Evolutionary conservation across 2,113 vertebrate genomes (phyloP).

Genomic region (Phaethornis superciliosus): DNA sequence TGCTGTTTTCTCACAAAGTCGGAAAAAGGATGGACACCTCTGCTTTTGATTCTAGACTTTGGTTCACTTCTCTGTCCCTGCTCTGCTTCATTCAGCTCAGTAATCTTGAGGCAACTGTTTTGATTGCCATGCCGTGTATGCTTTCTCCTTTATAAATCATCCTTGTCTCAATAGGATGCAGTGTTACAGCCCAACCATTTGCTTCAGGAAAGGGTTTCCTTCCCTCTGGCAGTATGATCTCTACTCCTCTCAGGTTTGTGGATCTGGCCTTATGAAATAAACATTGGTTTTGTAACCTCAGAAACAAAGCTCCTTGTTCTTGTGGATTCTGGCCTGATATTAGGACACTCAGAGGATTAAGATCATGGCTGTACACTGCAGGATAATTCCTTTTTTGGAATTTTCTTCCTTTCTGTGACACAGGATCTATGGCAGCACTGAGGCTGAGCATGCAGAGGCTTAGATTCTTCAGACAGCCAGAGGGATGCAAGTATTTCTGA

Average conservation of each 20-base stretch:
- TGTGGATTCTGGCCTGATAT: not conserved
- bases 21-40: not conserved
- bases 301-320: conserved; percentile 33
- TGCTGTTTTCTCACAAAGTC: not conserved
- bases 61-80: not conserved
- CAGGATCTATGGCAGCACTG: not conserved
- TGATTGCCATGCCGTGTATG: not conserved
- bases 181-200: conserved; percentile 45
- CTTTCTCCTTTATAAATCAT: conserved; percentile 18
- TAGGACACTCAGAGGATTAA: not conserved
- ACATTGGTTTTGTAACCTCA: not conserved
- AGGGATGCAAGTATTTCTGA: not conserved
- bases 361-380: not conserved
- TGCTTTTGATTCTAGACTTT: not conserved
- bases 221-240: conserved; percentile 56
- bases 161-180: conserved; percentile 31
- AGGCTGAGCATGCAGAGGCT: not conserved
- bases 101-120: conserved; percentile 43
- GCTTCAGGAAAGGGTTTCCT: conserved; percentile 58
- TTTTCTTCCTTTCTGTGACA: not conserved
- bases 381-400: not conserved
- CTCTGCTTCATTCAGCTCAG: not conserved
- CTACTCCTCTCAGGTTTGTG: conserved; percentile 51
- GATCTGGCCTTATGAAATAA: conserved; percentile 56
- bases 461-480: not conserved